phyloP scores from a whole-genome alignment of 2,113 vertebrate species.

The Gadus chalcogrammus region DNA sequence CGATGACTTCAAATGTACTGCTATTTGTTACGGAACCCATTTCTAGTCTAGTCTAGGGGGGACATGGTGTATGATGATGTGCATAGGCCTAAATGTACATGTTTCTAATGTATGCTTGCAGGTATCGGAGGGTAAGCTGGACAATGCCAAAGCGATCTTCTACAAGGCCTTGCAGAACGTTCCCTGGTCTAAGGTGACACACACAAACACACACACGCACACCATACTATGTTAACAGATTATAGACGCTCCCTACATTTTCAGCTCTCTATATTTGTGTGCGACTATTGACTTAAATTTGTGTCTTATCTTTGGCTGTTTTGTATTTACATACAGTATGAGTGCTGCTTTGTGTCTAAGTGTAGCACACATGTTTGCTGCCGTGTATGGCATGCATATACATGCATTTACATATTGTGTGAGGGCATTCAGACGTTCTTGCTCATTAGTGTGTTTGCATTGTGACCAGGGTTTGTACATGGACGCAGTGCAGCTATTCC shows the following conservation, averaged over 20 bases:
- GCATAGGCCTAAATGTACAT: conserved; percentile 1
- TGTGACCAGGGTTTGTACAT: conserved; percentile 79
- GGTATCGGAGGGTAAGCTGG: conserved; percentile 82
- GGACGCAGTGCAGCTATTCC: conserved; percentile 85
- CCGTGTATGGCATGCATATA: background rate
- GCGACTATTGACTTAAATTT: background rate
- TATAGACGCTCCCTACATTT: no score
- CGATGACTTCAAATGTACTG: no score
- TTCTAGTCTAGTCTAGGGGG: no score
- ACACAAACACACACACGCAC: background rate
- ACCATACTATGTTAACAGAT: no score
- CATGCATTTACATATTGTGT: no score
- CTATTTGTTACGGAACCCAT: no score
- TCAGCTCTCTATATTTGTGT: no score
- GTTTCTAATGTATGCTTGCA: conserved; percentile 47
- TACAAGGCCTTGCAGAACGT: conserved; percentile 92
- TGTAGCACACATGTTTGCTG: no score
- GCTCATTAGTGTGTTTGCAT: conserved; percentile 1
- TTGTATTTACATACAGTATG: background rate
- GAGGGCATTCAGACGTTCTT: background rate
- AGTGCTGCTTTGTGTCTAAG: no score
- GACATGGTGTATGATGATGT: no score
- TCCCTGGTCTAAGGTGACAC: conserved; percentile 92
- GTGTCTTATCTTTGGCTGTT: background rate
- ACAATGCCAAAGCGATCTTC: conserved; percentile 86